Evolutionary conservation across 2,113 vertebrate genomes (phyloP).

Genomic region (Sprattus sprattus): DNA sequence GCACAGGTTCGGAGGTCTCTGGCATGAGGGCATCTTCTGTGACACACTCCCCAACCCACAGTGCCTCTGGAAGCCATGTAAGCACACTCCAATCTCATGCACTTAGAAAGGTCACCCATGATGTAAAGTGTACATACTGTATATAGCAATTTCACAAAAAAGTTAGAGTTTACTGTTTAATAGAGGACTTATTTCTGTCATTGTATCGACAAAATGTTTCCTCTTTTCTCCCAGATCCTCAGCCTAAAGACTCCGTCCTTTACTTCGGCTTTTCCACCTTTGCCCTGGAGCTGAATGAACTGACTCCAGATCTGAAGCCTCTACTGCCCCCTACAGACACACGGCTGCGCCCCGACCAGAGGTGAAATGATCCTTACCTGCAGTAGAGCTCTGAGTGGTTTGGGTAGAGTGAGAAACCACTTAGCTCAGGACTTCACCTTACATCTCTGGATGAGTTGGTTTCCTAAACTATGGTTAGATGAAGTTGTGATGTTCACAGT

Average conservation of each 20-base stretch:
- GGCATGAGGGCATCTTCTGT: constrained; percentile 92
- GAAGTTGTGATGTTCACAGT: neutral
- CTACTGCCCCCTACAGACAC: constrained; percentile 89
- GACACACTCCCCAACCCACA: constrained; percentile 82
- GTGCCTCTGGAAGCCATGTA: constrained; percentile 94
- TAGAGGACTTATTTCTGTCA: neutral
- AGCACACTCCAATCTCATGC: constrained; percentile 58
- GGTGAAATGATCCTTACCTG: constrained; percentile 62
- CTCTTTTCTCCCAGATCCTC: constrained; percentile 74
- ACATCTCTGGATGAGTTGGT: neutral
- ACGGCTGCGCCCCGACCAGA: constrained; percentile 95
- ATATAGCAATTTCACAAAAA: too few relatives aligned
- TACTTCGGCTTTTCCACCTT: constrained; percentile 96
- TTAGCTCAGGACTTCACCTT: neutral
- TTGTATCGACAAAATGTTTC: neutral
- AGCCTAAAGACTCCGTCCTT: constrained; percentile 84
- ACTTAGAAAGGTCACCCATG: neutral
- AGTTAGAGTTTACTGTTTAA: too few relatives aligned
- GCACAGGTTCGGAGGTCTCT: constrained; percentile 89
- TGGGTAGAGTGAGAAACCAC: neutral
- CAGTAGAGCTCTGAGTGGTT: neutral
- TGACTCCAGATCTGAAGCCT: constrained; percentile 73
- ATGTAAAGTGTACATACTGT: too few relatives aligned
- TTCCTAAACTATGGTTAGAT: neutral
- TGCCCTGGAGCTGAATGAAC: constrained; percentile 92